Evolutionary conservation across 2,113 vertebrate genomes (phyloP), one percentile per base, ranked within the genome.

Genomic region (Riparia riparia): DNA sequence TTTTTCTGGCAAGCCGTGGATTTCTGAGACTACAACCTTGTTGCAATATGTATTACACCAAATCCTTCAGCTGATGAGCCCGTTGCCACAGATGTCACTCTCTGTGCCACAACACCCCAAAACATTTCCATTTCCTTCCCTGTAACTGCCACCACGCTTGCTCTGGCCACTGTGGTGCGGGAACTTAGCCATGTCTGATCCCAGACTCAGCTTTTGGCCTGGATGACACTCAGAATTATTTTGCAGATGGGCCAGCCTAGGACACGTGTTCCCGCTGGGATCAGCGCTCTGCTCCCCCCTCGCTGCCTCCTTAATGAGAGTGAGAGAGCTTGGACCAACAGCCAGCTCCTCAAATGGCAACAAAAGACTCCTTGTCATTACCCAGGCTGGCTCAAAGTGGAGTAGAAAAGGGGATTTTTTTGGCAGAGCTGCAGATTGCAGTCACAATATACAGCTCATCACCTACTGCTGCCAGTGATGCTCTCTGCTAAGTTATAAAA

Each of bases 331-430:
- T 19, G 2, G 70, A 85, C 84, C 82, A 73, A n/a, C 57, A 90
- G 82, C 74, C 87, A 96, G 5, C 58, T 94, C 66, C 84, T 89
- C 32, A 3, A 81, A 92, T 17, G 86, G 82, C 94, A 93, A 82
- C 82, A 93, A 87, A 87, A 95, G 63, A 6, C 56, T 94, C 78
- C 76, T 88, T 95, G 74, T 88, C 71, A 2, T 81, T 88, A 44
- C 41, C 29, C 44, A 82, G 63, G 17, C 74, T 91, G 66, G 49
- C 66, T 95, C 87, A 44, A 82, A 89, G 29, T 5, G 37, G 10
- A 77, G 39, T 9, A 70, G 79, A 58, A 79, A 93, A 58, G 45
- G 31, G 50, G 22, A 37, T 54, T 63, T 90, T 92, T 77, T 58
- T 79, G 73, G 65, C 47, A 61, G 87, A 76, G 28, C 71, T 82